These are phyloP conservation scores for Jaculus jaculus DNA, from an alignment of 2,113 vertebrate species.

Conservation along the genomic window DNA sequence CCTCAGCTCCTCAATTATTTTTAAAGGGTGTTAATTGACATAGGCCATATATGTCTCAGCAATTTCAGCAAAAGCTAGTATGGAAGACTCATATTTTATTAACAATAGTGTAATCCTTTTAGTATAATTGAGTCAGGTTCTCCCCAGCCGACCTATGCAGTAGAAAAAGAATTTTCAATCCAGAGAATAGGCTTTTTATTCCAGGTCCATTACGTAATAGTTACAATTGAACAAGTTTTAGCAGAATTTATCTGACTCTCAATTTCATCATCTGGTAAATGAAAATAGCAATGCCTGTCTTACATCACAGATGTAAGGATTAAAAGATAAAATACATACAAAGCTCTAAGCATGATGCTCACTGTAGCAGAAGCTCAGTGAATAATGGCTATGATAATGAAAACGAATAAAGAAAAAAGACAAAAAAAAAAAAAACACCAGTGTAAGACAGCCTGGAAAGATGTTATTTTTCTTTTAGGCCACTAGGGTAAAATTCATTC, in stretches of 20 bases:
- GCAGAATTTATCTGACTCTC: slow-evolving; percentile 44
- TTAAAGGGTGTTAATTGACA: not conserved
- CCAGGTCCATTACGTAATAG: not conserved
- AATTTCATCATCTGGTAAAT: slow-evolving; percentile 42
- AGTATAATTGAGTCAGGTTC: not conserved
- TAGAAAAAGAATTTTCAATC: slow-evolving; percentile 22
- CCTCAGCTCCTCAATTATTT: not conserved
- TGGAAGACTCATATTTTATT: slow-evolving; percentile 3
- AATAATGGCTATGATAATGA: not conserved
- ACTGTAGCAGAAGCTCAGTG: slow-evolving; percentile 31
- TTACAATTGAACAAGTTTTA: not conserved
- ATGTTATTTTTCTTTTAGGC: not conserved
- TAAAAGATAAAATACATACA: slow-evolving; percentile 35
- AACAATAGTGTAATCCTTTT: slow-evolving; percentile 36
- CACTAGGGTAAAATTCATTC: not conserved
- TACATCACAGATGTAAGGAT: slow-evolving; percentile 13
- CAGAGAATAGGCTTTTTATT: not conserved
- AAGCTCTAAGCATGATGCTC: not conserved
- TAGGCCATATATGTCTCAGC: not conserved
- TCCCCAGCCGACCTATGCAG: not conserved
- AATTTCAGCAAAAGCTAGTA: not conserved
- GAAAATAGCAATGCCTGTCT: slow-evolving; percentile 23
- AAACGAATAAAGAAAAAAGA: not conserved
- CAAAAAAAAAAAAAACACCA: not conserved
- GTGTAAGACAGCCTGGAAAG: not conserved